phyloP scores from a whole-genome alignment of 2,113 vertebrate species.

The Panthera tigris region DNA sequence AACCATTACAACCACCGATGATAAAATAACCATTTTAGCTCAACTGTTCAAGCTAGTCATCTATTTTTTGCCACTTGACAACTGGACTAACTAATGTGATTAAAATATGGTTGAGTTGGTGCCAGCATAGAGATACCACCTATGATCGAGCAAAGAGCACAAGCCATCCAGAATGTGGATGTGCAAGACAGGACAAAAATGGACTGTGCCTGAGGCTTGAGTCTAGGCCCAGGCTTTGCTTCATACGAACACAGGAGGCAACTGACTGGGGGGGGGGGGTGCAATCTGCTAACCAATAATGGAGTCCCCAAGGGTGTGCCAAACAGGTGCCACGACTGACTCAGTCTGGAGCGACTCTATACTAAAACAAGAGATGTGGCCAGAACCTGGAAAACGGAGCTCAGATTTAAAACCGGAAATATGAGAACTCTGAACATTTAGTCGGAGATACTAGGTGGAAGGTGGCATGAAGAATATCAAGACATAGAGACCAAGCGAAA shows the following conservation, averaged over 20 bases:
- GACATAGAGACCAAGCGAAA: background rate
- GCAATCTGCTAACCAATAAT: background rate
- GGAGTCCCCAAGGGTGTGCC: background rate
- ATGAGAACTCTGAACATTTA: background rate
- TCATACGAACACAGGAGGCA: background rate
- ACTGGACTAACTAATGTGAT: constrained; percentile 56
- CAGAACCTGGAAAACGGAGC: background rate
- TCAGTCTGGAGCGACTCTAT: background rate
- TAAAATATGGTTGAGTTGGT: constrained; percentile 58
- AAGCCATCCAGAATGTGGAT: background rate
- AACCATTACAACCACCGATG: background rate
- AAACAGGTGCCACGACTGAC: background rate
- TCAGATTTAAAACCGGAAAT: background rate
- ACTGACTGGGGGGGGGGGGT: background rate
- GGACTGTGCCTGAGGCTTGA: background rate
- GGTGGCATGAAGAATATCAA: background rate
- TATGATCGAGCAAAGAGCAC: constrained; percentile 42
- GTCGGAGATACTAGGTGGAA: background rate
- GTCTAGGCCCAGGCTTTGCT: background rate
- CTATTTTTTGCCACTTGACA: constrained; percentile 49
- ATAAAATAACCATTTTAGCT: constrained; percentile 57
- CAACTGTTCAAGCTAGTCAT: constrained; percentile 30
- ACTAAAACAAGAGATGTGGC: background rate
- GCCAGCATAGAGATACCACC: constrained; percentile 33
- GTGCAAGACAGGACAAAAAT: background rate